These are phyloP conservation scores for Dinomys branickii DNA, from an alignment of 2,113 vertebrate genomes.

Conservation along the genomic window DNA sequence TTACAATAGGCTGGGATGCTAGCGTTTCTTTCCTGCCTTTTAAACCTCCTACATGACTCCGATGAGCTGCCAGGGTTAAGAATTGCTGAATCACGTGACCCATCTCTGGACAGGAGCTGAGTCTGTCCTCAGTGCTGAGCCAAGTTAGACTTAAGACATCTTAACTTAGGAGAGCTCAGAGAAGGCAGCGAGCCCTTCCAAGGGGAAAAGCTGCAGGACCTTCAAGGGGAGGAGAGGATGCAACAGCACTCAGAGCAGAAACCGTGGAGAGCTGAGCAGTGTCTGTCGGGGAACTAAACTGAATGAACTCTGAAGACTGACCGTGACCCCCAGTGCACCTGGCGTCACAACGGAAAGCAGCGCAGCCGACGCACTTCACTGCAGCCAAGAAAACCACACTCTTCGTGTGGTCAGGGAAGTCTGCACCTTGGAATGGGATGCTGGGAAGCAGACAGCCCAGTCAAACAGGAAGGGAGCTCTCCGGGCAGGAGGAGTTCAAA, in stretches of 20 bases:
- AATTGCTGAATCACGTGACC: not conserved
- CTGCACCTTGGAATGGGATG: not conserved
- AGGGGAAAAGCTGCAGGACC: not conserved
- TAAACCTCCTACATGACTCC: not conserved
- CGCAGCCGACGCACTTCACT: fast-evolving
- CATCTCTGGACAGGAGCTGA: not conserved
- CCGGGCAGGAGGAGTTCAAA: not conserved
- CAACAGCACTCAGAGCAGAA: not conserved
- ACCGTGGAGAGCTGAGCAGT: not conserved
- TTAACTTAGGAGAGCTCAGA: not conserved
- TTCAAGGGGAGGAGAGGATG: not conserved
- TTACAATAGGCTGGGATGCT: not conserved
- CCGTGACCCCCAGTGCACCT: fast-evolving
- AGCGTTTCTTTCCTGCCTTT: not conserved
- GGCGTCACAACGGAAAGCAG: not conserved
- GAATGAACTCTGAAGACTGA: not conserved
- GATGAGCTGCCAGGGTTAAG: not conserved
- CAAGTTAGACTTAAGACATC: not conserved
- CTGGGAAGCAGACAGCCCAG: not conserved
- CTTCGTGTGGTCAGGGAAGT: not conserved
- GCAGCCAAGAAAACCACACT: not conserved
- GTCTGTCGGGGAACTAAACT: not conserved
- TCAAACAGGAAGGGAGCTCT: not conserved
- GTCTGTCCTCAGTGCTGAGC: not conserved
- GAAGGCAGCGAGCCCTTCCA: not conserved